Conservation (phyloP, 2,113 vertebrate species). For the Tychaedon coryphoeus region DNA sequence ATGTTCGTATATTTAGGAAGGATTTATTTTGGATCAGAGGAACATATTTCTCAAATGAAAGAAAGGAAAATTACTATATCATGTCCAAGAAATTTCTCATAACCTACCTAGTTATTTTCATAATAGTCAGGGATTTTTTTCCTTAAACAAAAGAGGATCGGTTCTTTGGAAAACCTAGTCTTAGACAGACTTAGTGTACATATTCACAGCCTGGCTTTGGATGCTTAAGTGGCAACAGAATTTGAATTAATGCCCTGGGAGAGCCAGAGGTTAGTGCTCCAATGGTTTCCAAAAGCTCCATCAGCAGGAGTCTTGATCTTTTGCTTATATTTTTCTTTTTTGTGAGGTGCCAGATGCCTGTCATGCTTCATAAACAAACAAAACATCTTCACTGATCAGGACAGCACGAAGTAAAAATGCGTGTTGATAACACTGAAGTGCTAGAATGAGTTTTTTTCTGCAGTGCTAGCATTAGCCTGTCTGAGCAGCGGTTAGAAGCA, state of each 20-base stretch:
- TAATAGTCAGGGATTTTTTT: background rate
- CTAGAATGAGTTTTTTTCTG: background rate
- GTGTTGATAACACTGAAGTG: background rate
- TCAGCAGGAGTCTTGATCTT: background rate
- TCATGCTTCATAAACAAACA: background rate
- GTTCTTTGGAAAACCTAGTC: background rate
- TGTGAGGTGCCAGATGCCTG: background rate
- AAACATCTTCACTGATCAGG: background rate
- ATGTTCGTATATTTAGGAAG: background rate
- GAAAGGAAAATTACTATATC: background rate
- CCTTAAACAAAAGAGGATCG: background rate
- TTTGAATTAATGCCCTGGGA: background rate
- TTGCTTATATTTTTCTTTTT: background rate
- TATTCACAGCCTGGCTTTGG: background rate
- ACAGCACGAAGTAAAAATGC: background rate
- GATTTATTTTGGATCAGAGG: background rate
- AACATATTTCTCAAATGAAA: background rate
- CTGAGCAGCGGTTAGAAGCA: background rate
- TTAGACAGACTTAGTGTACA: background rate
- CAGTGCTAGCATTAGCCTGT: background rate
- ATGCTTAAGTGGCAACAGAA: background rate
- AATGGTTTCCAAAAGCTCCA: background rate
- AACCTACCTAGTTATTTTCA: background rate
- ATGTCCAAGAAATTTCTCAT: background rate
- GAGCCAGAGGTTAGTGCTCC: background rate